Percentiles rank a stretch among this genome's conserved stretches.
phyloP scores from a whole-genome alignment of 1,140 invertebrate genomes.

The Calliopsis andreniformis region DNA sequence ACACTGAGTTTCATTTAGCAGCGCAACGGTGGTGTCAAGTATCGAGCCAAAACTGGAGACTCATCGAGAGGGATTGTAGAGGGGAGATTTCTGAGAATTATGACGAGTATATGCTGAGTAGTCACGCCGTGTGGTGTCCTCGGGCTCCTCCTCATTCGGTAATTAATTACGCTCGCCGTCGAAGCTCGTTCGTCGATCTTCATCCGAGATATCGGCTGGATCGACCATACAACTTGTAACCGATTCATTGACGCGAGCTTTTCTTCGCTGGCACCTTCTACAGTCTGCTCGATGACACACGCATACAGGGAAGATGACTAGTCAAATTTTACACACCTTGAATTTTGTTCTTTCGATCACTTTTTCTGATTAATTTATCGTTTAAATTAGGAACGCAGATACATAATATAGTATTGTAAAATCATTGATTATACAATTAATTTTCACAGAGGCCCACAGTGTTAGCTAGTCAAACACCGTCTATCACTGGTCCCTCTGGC shows the following conservation, averaged over 20 bases:
- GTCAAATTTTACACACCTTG: conserved; percentile 1
- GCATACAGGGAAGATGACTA: conserved; percentile 24
- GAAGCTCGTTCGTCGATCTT: conserved; percentile 75
- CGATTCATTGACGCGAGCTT: conserved; percentile 44
- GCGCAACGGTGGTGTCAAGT: conserved; percentile 45
- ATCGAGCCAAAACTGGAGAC: conserved; percentile 33
- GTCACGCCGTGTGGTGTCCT: conserved; percentile 73
- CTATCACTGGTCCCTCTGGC: background rate
- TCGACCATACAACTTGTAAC: conserved; percentile 44
- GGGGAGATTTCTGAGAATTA: conserved; percentile 71
- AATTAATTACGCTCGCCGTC: conserved; percentile 77
- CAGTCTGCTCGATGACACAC: background rate
- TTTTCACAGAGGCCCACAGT: background rate
- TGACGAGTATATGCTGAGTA: conserved; percentile 74
- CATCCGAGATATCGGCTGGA: conserved; percentile 70
- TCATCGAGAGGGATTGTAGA: conserved; percentile 11
- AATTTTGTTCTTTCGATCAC: conserved; percentile 12
- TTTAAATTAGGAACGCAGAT: background rate
- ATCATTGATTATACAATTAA: background rate
- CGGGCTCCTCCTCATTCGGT: conserved; percentile 67
- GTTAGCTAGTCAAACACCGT: background rate
- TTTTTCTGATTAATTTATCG: conserved; percentile 15
- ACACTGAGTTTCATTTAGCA: conserved; percentile 22
- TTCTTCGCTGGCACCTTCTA: conserved; percentile 35
- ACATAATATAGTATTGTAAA: too few relatives aligned